phyloP scores from a whole-genome alignment of 2,113 vertebrate genomes.

The Pteronura brasiliensis region DNA sequence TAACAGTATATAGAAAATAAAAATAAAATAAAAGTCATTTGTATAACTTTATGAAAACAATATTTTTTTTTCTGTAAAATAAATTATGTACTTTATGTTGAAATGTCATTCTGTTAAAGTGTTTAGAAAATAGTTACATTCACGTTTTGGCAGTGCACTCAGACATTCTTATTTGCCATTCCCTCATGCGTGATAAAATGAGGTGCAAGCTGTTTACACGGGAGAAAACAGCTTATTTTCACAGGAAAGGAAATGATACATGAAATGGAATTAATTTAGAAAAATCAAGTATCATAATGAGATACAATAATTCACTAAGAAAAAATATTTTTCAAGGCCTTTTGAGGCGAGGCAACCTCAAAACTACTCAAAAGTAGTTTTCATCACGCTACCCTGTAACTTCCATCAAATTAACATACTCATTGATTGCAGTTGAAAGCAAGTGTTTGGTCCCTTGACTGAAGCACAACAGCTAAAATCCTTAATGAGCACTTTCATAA shows the following conservation, averaged over 20 bases:
- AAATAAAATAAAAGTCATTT: slow-evolving; percentile 52
- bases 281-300: background rate
- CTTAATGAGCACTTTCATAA: background rate
- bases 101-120: slow-evolving; percentile 64
- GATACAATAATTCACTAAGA: slow-evolving; percentile 57
- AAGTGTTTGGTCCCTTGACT: background rate
- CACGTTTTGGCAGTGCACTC: slow-evolving; percentile 58
- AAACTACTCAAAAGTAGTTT: background rate
- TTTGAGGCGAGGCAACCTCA: background rate
- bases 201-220: slow-evolving; percentile 31
- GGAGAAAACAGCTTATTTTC: slow-evolving; percentile 55
- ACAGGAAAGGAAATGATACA: slow-evolving; percentile 38
- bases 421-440: background rate
- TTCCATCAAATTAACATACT: background rate
- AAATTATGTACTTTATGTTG: slow-evolving; percentile 76
- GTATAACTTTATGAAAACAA: slow-evolving; percentile 30
- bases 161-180: slow-evolving; percentile 29
- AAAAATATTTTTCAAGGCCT: slow-evolving; percentile 59
- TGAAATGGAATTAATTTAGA: slow-evolving; percentile 13
- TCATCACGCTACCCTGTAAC: background rate
- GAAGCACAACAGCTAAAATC: background rate
- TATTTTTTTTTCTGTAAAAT: slow-evolving; percentile 77
- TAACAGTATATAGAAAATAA: slow-evolving; percentile 63
- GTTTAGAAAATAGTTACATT: slow-evolving; percentile 75
- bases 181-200: slow-evolving; percentile 46